Evolutionary conservation across 2,888 invertebrate genomes (phyloP), one percentile per base, ranked within the genome.

Genomic region (Cynaeus angustus): DNA sequence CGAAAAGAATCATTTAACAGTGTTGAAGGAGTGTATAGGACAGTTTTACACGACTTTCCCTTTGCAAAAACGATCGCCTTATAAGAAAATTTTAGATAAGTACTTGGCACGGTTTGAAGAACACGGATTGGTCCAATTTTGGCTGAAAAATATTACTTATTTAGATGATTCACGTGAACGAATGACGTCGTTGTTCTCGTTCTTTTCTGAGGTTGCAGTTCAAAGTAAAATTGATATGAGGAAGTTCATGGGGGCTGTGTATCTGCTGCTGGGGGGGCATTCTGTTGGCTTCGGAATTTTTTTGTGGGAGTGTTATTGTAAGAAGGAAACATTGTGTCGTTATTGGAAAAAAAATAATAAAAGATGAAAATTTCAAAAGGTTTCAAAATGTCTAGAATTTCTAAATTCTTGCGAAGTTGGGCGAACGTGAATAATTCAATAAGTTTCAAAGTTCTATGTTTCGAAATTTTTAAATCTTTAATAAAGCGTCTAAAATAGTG

Each of bases 1-100:
- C 7, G 70, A 72, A 8, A 55, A 67, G 7, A 66, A 65, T 13
- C 62, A 74, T 26, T 69, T 74, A 21, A 74, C 71, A 52, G 74
- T 75, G 4, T 53, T 81, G 38, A 70, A 67, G 12, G 75, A 78
- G 4, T 78, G 80, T 43, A 45, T 75, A 8, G 66, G 66, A 5
- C 68, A 70, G 2, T 70, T 72, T 59, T 75, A 75, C 48, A 68
- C 70, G n/a, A 77, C 72, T 0, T 78, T 78, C 53, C 70, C 72
- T 7, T 53, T 81, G 28, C 70, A 72, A 30, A 68, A 72, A 48
- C 50, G 76, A 41, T 79, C 79, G 0, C 79, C 80, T 1, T 77
- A 72, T 43, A 75, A 72, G 1, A 62, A 53, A 33, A 38, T 72
- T 16, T 70, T 78, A 33, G 66, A 77, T 41, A 52, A 56, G 6